These are phyloP conservation scores for Scomberomorus guttatus DNA, from an alignment of 2,797 vertebrate genomes.

Conservation along the genomic window DNA sequence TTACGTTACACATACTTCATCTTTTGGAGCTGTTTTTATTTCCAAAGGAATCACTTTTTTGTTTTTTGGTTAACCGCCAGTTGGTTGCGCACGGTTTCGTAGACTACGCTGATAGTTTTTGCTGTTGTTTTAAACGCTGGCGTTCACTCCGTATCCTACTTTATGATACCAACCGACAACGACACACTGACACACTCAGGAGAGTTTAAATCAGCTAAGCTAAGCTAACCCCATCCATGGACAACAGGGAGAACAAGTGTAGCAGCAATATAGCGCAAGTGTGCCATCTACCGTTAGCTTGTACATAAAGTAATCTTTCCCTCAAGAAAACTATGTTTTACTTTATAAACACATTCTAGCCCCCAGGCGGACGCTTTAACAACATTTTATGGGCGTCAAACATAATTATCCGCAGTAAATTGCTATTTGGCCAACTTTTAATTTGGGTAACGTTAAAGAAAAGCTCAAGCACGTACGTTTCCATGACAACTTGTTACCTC, in stretches of 20 bases:
- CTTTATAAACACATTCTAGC: neutral
- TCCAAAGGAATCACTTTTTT: neutral
- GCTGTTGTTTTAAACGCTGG: neutral
- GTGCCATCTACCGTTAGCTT: constrained; percentile 65
- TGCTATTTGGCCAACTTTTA: neutral
- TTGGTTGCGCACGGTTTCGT: neutral
- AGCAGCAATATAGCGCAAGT: constrained; percentile 29
- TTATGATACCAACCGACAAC: constrained; percentile 32
- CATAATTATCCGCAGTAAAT: neutral
- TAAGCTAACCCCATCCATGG: constrained; percentile 70
- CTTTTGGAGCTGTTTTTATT: constrained; percentile 19
- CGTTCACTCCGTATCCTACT: constrained; percentile 28
- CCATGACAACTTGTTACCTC: constrained; percentile 57
- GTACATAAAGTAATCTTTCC: neutral
- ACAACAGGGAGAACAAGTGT: constrained; percentile 55
- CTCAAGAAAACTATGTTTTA: neutral
- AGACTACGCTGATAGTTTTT: neutral
- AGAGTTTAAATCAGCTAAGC: constrained; percentile 76
- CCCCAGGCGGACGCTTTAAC: accelerated
- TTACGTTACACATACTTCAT: constrained; percentile 73
- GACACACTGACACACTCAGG: constrained; percentile 61
- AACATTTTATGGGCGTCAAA: accelerated
- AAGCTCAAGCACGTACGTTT: constrained; percentile 29
- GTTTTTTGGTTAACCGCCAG: neutral
- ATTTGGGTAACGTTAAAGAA: neutral